Evolutionary conservation across 2,797 vertebrate genomes (phyloP).

Genomic region (Anas flavirostris): DNA sequence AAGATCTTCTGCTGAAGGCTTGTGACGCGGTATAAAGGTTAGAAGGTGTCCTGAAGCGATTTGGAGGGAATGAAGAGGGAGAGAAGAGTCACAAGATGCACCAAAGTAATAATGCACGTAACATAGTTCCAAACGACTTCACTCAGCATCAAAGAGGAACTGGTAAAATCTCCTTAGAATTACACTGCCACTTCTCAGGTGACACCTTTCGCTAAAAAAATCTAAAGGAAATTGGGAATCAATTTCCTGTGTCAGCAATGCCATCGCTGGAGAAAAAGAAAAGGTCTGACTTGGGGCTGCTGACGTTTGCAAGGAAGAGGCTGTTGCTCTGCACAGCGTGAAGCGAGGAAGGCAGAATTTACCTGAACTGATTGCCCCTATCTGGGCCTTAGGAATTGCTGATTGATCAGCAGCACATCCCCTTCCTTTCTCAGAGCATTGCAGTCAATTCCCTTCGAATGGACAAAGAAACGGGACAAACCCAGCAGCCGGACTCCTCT

Average conservation of each 20-base stretch:
- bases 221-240: constrained; percentile 32
- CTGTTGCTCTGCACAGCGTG: neutral
- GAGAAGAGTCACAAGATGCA: constrained; percentile 69
- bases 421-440: neutral
- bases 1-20: constrained; percentile 68
- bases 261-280: constrained; percentile 33
- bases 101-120: constrained; percentile 30
- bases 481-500: constrained; percentile 17
- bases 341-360: constrained; percentile 6
- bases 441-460: neutral
- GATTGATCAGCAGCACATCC: neutral
- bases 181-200: constrained; percentile 24
- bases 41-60: constrained; percentile 69
- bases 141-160: constrained; percentile 45
- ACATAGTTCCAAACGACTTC: constrained; percentile 65
- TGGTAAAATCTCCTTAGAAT: constrained; percentile 45
- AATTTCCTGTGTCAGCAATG: neutral
- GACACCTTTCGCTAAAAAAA: constrained; percentile 3
- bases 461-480: neutral
- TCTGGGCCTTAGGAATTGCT: neutral
- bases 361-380: neutral
- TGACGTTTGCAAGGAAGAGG: constrained; percentile 28
- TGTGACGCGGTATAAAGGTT: constrained; percentile 66
- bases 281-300: neutral
- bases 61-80: constrained; percentile 71